Base-by-base conservation (phyloP, 1,140 invertebrate species). In the Venturia canescens region DNA sequence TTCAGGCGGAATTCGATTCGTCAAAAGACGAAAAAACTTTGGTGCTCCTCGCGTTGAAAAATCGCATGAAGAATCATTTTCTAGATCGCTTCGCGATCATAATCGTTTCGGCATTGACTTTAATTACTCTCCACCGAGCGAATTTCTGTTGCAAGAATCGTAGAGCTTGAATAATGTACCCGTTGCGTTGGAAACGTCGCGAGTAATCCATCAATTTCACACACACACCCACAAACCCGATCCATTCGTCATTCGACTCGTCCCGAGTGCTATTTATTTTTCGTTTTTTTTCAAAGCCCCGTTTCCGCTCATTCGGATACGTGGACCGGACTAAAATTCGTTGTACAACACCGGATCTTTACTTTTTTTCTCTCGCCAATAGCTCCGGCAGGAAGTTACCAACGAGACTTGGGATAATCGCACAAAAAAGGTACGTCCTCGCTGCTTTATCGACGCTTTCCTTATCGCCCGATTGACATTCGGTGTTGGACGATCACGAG, bases 271-370 rank as follows among this genome's bases (percentile, higher is more conserved):
- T 53, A 13, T 53, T 53, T 15, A n/a, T 7, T 53, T 53, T 53
- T 53, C 50, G 50, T 53, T 18, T n/a, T 53, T 53, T 53, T 53
- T 53, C 50, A 53, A 53, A 53, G 50, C n/a, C 18, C 18, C 16
- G n/a, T 53, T n/a, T 53, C 50, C 50, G 50, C 16, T n/a, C 2
- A 53, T 21, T 53, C 11, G n/a, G n/a, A 53, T 21, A 1, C 50
- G 18, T 53, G 50, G 50, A 15, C 50, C 50, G n/a, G n/a, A 44
- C n/a, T n/a, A 53, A 53, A 53, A 53, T 53, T 18, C 50, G 50
- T 53, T 53, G n/a, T 53, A 21, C 50, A 53, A 53, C 50, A n/a
- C 50, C 50, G 50, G 50, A 53, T 53, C 16, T 53, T 53, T n/a
- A 16, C n/a, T 53, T 7, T 53, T 53, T 53, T 53, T 53, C 50